Evolutionary conservation across 1,140 invertebrate genomes (phyloP).

Genomic region (Drosophila pseudoananassae): DNA sequence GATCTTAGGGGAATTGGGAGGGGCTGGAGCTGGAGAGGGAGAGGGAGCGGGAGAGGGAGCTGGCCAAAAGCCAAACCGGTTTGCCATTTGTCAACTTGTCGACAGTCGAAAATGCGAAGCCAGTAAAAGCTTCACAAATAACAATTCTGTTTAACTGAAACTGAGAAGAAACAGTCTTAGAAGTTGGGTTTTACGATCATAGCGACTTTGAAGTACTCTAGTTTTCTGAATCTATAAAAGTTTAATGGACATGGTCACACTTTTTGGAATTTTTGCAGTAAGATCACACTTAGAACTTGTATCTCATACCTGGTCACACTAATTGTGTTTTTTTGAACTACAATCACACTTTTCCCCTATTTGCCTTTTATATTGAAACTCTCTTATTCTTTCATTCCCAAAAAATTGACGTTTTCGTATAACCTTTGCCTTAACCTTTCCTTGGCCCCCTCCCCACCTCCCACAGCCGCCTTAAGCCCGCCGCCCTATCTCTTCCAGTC

Average conservation of each 20-base stretch:
- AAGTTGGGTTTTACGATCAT: neutral
- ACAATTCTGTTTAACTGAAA: constrained; percentile 39
- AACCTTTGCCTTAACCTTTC: constrained; percentile 47
- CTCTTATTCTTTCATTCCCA: neutral
- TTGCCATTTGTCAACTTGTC: constrained; percentile 75
- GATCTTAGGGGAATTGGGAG: neutral
- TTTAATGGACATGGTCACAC: neutral
- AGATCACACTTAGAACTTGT: neutral
- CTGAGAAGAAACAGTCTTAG: constrained; percentile 8
- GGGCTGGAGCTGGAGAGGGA: constrained; percentile 14
- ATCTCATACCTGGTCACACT: neutral
- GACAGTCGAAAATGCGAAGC: constrained; percentile 56
- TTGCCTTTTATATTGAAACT: neutral
- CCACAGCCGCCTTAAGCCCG: neutral
- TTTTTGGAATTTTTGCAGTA: neutral
- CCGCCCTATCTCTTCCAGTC: constrained; percentile 11
- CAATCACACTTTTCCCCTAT: neutral
- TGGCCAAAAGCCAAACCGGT: constrained; percentile 72
- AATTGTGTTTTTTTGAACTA: neutral
- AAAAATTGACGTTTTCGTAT: constrained; percentile 29
- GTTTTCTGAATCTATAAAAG: neutral
- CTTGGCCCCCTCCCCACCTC: constrained; percentile 1
- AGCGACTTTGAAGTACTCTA: constrained; percentile 4
- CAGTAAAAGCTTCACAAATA: constrained; percentile 69
- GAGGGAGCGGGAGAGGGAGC: constrained; percentile 44